A percentile compares a stretch with the other conserved stretches of the same genome.
Conservation (phyloP, 1,140 invertebrate genomes). For the Diachasma alloeum region DNA sequence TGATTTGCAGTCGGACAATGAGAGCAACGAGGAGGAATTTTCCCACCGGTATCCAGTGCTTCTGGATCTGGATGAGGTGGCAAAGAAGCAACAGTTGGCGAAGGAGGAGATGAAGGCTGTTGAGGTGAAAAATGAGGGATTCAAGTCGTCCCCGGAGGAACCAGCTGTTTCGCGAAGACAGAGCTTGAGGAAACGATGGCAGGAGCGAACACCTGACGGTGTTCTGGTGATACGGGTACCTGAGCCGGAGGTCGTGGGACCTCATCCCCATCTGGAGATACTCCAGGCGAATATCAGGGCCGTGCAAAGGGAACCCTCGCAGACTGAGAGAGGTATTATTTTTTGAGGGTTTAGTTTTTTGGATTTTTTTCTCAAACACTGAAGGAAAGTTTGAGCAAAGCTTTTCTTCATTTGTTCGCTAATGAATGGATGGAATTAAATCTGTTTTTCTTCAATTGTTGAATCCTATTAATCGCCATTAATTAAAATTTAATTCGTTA, state of each 20-base stretch:
- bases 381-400: no score
- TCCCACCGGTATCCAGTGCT: conserved; percentile 50
- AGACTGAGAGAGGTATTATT: conserved; percentile 59
- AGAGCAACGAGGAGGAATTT: conserved; percentile 55
- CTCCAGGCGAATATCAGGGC: conserved; percentile 55
- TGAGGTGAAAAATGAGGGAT: neutral
- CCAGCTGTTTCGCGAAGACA: conserved; percentile 42
- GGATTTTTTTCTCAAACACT: no score
- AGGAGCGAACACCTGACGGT: conserved; percentile 47
- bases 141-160: conserved; percentile 18
- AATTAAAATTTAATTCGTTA: no score
- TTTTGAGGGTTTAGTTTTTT: neutral
- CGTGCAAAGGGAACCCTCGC: conserved; percentile 55
- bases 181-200: conserved; percentile 53
- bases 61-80: conserved; percentile 60
- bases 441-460: no score
- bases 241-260: conserved; percentile 55
- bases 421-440: no score
- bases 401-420: no score
- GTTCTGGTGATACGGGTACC: conserved; percentile 58
- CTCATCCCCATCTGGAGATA: conserved; percentile 56
- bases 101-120: conserved; percentile 12
- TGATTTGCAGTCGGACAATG: conserved; percentile 54
- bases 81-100: conserved; percentile 50
- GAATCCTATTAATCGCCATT: no score